Base-by-base conservation (phyloP, 2,888 invertebrate genomes). In the Lissonota sp. region DNA sequence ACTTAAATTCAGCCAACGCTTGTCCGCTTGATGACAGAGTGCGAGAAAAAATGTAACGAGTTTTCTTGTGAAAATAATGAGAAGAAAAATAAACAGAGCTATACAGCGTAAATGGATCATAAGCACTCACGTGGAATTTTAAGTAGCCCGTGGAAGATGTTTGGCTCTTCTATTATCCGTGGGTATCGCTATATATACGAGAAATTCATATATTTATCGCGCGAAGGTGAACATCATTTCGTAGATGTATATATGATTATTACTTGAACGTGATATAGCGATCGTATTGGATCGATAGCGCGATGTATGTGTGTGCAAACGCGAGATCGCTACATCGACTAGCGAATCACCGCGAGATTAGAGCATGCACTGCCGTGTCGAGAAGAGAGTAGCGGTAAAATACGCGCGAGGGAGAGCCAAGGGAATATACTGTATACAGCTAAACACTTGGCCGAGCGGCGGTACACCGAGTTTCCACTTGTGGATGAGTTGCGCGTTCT, bases 401-500 rank as follows among this genome's bases (percentile, higher is more conserved):
- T 26, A 26, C 26, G 26, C 26, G 26, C 73, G 84, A 51, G 80
- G n/a, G n/a, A 83, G 78, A 79, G 78, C 81, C 62, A 79, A 83
- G 78, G 57, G 63, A 70, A 58, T 58, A 44, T 2, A 70, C 14
- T 57, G 44, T 26, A 44, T 16, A 44, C 37, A 57, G 26, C 26
- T 26, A 26, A 26, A 26, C 26, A 26, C 26, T 26, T 26, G 26
- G 26, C 26, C 26, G 26, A 1, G 26, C 26, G 26, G 26, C 1
- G 26, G 26, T 26, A 63, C 53, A 57, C 74, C 67, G 82, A 88
- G 86, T 88, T 88, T 87, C 87, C 83, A 87, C 86, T 89, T 89
- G 90, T 86, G 90, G 88, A 91, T 91, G 90, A 91, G 86, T 90
- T 88, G 85, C 89, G 90, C 88, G 91, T 91, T 88, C 89, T 90